Evolutionary conservation across 2,888 invertebrate genomes (phyloP), one percentile per base, ranked within the genome.

Genomic region (Andrena chrysosceles): DNA sequence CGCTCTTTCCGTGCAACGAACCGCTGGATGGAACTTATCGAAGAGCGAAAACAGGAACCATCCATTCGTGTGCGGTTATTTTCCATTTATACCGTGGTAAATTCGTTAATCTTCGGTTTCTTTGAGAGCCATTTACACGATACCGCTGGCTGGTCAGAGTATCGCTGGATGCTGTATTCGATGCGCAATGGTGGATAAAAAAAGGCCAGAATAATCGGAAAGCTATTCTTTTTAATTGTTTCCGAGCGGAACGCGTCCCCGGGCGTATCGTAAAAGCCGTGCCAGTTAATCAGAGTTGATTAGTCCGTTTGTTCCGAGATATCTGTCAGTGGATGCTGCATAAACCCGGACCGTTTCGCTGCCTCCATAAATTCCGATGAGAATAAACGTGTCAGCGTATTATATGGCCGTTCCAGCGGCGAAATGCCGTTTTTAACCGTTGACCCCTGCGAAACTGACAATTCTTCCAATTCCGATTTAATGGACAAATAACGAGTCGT

Each of bases 271-370:
- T 60, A 62, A 85, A 83, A 70, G 54, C 64, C 54, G 60, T 49
- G 77, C 33, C 67, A 20, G 77, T 89, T 88, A 89, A 87, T 88
- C 80, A 78, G 77, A 63, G 72, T 78, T 82, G 87, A 88, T 89
- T 87, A 89, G 87, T 80, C 70, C 81, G 81, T 89, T 89, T 87
- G 89, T 87, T 71, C 67, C 72, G 81, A 80, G 64, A 85, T 85
- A 77, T 76, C 77, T 64, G 85, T 80, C 79, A 73, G 73, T 76
- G 80, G 77, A 78, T 78, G 77, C 60, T 8, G 59, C 59, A 63
- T 26, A 54, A 76, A 78, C 63, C 67, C 42, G 42, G 66, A 23
- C 20, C 48, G 10, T 67, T 49, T 72, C 52, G 49, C 75, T 69
- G 29, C 59, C 31, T 73, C 59, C 75, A 86, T 88, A 86, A 85